Base-by-base conservation (phyloP, 1,140 invertebrate genomes). In the fruit fly (Drosophila melanogaster) region DNA sequence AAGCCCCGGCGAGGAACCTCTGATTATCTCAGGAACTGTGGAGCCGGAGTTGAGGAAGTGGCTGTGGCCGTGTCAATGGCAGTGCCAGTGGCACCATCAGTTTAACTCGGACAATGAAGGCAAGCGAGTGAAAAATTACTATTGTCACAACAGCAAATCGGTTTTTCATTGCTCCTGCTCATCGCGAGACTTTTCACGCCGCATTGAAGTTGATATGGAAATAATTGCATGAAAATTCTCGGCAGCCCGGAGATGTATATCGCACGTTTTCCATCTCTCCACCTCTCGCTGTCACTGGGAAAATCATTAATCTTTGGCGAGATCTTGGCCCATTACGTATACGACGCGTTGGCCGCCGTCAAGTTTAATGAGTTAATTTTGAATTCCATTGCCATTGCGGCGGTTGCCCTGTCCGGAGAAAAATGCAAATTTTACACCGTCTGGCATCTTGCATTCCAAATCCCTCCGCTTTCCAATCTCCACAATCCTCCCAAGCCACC, bases 81-180 rank as follows among this genome's bases (percentile, higher is more conserved):
- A 38, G 26, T 44, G 64, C 17, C 14, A 49, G 40, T 55, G 65
- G 33, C 64, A 70, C 41, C 66, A 70, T 70, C 66, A 69, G 66
- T 70, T 70, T 49, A 55, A 69, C 66, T 70, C 66, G 65, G 65
- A 70, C 66, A 70, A 70, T 70, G 51, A 85, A 89, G 66, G 79
- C 84, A 89, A 89, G 84, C 84, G 73, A 89, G 84, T 87, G 84
- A 89, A 80, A 89, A 89, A 89, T 89, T 74, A 89, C 84, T 80
- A 89, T 89, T 89, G 84, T 89, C 84, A 89, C 84, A 89, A 74
- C 77, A 89, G 60, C 84, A 89, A 89, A 89, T 89, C 84, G 79
- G 72, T 84, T 74, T 89, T 89, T 89, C 84, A 87, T 87, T 83
- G 81, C 61, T 61, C 43, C 60, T 67, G n/a, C 40, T 17, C 40